Conservation (phyloP, 2,113 vertebrate species). For the Galbula dea region DNA sequence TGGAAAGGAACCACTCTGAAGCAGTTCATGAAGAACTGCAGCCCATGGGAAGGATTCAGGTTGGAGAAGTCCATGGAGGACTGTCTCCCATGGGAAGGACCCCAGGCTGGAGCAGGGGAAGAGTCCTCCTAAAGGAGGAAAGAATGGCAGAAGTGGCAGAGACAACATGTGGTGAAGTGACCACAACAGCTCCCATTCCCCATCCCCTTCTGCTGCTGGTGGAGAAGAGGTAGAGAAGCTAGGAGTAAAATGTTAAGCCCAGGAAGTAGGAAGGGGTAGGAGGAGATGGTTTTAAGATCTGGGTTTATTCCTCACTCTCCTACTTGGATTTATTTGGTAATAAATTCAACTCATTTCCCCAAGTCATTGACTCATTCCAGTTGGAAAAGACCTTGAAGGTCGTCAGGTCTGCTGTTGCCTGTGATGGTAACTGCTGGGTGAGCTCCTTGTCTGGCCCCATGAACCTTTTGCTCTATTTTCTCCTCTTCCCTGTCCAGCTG, state of each 20-base stretch:
- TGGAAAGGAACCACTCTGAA: too few relatives aligned
- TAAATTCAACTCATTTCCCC: neutral
- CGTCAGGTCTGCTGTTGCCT: neutral
- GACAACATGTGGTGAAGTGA: neutral
- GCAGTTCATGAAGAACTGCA: too few relatives aligned
- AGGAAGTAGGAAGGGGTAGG: neutral
- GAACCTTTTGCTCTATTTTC: neutral
- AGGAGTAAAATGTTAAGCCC: too few relatives aligned
- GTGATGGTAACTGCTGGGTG: neutral
- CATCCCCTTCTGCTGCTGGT: neutral
- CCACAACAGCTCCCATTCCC: neutral
- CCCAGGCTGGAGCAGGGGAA: too few relatives aligned
- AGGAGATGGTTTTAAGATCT: neutral
- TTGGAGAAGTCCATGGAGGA: too few relatives aligned
- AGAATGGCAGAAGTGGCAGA: too few relatives aligned
- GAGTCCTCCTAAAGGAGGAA: too few relatives aligned
- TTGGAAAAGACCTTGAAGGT: neutral
- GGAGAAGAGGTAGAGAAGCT: neutral
- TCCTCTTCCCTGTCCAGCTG: neutral
- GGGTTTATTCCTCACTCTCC: neutral
- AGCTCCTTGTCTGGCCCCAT: too few relatives aligned
- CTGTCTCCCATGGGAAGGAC: too few relatives aligned
- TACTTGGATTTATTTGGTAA: neutral
- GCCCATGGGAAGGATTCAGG: too few relatives aligned
- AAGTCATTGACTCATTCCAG: neutral